Base-by-base conservation (phyloP, 1,140 invertebrate species). In the Aphelenchoides avenae region DNA sequence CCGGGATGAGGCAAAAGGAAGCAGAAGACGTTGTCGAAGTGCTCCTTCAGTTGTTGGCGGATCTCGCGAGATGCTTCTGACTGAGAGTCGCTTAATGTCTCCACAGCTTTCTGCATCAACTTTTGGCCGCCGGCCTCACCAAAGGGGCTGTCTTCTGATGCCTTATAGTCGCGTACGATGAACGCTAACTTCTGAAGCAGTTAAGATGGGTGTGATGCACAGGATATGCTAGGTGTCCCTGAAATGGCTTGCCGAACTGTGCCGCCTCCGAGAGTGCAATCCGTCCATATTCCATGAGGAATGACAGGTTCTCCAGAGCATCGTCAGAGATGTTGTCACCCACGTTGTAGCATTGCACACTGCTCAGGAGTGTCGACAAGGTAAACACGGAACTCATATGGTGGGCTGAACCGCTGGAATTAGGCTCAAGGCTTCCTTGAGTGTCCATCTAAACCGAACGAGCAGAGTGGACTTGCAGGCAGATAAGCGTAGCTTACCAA, bases 261-360 rank as follows among this genome's bases (percentile, higher is more conserved):
- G 78, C 87, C 42, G 87, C 87, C 74, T 89, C 89, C 63, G 89
- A 88, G 42, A 93, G 78, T n/a, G 91, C 92, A 62, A 97, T 80
- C 60, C 91, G 83, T 0, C 92, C 92, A 79, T 96, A 97, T 77
- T 97, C 92, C n/a, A 90, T 94, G 77, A 97, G 97, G 37, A 95
- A 78, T 80, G 79, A 78, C 43, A 83, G 69, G 70, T 81, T 78
- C 54, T 82, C 79, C 5, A 83, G 57, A 59, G 81, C 78, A 68
- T 83, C 81, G 63, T 83, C 81, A 52, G 81, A 79, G 34, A 83
- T 80, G 59, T 80, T 81, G 50, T 80, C 79, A 26, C 78, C 78
- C 43, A 83, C 61, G 66, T 84, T 84, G 61, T 79, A 84, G 0
- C 83, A 79, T 79, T 82, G 81, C 13, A 82, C 77, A 47, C 79